Base-by-base conservation (phyloP, 1,140 invertebrate species). In the Plutomurus gul region DNA sequence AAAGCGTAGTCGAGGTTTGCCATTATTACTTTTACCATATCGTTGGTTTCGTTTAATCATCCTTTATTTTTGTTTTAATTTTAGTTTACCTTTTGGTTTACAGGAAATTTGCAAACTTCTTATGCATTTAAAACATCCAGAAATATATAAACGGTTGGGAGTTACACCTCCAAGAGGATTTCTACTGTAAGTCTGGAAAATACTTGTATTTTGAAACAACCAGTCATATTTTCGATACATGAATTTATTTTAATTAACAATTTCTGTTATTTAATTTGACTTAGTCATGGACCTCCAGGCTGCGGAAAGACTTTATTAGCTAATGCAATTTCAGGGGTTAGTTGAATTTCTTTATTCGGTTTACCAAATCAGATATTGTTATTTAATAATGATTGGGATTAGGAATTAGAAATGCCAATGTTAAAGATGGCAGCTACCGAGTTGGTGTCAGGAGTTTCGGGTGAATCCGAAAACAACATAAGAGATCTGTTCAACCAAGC, bases 391-490 rank as follows among this genome's bases (percentile, higher is more conserved):
- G 49, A 81, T 77, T n/a, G n/a, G n/a, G n/a, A n/a, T 20, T 77
- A 89, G 88, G 88, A 92, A 83, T 84, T 91, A 13, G 82, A 86
- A 51, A 85, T 98, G 71, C 93, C 95, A 0, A 86, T 98, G 25
- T 85, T 99, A 11, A 93, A 94, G 87, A 91, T 98, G 5, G 91
- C 94, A 49, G 94, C 94, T 0, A 95, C 97, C 3, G 96, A 99
- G 87, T 86, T 99, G 47, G 91, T 99, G 30, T 93, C 93, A n/a
- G 96, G 97, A 16, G 91, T 98, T 81, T 97, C 96, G 3, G 97
- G 97, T 0, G 96, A 99, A 86, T 97, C 95, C 13, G 97, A 99
- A 88, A 92, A 95, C 84, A 91, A 95, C 82, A 95, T 99, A 74
- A 89, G 96, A 77, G 92, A 96, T 78, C 85, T 98, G 4, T 99